Percentiles rank a stretch among this genome's conserved stretches.
phyloP scores from a whole-genome alignment of 1,140 invertebrate genomes.

The Euwallacea fornicatus region DNA sequence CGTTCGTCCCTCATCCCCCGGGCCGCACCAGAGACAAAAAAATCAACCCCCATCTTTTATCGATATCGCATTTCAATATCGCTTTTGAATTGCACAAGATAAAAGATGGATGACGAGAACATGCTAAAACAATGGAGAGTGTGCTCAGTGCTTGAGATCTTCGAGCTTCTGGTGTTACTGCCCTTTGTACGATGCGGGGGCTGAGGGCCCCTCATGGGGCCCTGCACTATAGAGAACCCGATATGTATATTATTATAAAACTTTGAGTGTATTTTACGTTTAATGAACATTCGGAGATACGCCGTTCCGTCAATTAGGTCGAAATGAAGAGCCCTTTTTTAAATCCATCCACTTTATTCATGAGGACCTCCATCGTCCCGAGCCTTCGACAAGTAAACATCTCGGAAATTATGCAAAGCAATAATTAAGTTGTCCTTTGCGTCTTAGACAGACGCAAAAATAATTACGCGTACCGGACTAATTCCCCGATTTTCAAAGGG shows the following conservation, averaged over 20 bases:
- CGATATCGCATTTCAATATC: conserved; percentile 45
- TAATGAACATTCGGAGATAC: too few species aligned
- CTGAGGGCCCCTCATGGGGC: conserved; percentile 40
- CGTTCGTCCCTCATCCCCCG: background rate
- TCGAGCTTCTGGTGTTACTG: conserved; percentile 24
- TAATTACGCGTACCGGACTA: conserved; percentile 36
- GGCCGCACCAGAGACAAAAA: conserved; percentile 12
- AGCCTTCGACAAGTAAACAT: conserved; percentile 37
- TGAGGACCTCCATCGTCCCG: conserved; percentile 16
- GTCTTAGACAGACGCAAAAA: conserved; percentile 38
- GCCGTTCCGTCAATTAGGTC: background rate
- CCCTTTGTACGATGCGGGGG: conserved; percentile 22
- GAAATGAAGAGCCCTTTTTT: conserved; percentile 31
- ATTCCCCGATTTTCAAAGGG: conserved; percentile 22
- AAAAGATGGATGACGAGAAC: conserved; percentile 44
- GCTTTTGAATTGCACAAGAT: conserved; percentile 38
- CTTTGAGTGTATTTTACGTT: too few species aligned
- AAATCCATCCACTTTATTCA: conserved; percentile 40
- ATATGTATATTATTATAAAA: background rate
- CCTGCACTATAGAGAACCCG: conserved; percentile 1
- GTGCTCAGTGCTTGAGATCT: conserved; percentile 39
- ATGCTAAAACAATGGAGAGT: conserved; percentile 47
- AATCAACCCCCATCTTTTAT: conserved; percentile 39
- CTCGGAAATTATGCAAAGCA: conserved; percentile 38
- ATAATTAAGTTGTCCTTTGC: conserved; percentile 40